phyloP scores from a whole-genome alignment of 2,113 vertebrate genomes.

The Larimichthys crocea region DNA sequence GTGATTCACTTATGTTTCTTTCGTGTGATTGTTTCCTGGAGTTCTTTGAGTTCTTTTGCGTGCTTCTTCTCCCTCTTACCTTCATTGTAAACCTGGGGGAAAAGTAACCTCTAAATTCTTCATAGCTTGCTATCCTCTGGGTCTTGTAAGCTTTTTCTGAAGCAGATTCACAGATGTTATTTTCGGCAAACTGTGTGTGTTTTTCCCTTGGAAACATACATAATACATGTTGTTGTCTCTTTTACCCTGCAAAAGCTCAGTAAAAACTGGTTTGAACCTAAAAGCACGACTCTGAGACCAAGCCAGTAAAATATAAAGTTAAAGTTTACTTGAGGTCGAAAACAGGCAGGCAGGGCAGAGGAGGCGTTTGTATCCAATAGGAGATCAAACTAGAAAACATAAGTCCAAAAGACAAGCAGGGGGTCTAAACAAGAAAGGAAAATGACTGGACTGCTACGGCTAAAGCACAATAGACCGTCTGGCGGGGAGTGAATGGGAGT shows the following conservation, averaged over 20 bases:
- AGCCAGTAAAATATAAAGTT: constrained; percentile 2
- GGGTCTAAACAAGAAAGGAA: neutral
- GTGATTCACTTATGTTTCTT: neutral
- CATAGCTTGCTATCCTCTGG: neutral
- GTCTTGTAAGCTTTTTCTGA: constrained; percentile 17
- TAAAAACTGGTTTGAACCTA: constrained; percentile 15
- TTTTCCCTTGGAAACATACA: constrained; percentile 15
- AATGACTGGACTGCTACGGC: neutral
- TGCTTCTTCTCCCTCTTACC: neutral
- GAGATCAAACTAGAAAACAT: neutral
- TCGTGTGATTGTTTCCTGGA: neutral
- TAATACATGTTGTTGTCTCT: constrained; percentile 39
- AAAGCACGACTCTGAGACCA: neutral
- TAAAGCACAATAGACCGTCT: neutral
- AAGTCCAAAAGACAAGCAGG: neutral
- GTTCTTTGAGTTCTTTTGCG: neutral
- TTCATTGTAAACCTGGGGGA: neutral
- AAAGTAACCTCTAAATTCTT: constrained; percentile 28
- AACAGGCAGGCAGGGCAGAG: neutral
- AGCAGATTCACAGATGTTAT: constrained; percentile 23
- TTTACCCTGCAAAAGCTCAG: constrained; percentile 14
- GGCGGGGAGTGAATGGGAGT: neutral
- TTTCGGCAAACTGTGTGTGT: constrained; percentile 14
- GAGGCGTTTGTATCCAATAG: neutral
- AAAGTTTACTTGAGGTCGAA: neutral